Base-by-base conservation (phyloP, 1,140 invertebrate genomes). In the Chrysomallon squamiferum region DNA sequence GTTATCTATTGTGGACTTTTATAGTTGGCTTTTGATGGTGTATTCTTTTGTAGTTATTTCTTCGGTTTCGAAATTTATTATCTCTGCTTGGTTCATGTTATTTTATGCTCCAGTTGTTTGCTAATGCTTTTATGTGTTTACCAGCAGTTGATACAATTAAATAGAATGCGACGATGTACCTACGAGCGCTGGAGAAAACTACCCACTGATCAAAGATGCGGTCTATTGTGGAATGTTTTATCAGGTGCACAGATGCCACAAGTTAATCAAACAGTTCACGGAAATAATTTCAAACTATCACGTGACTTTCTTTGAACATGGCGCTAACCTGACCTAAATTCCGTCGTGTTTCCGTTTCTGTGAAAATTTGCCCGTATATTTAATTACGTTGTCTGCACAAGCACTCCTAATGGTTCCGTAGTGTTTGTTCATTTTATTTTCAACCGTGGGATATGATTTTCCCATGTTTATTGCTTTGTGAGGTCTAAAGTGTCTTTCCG, bases 401-500 rank as follows among this genome's bases (percentile, higher is more conserved):
- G 30, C n/a, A 18, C 29, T 52, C 45, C 59, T 60, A 67, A 58
- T 62, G 59, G 50, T 27, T 22, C 20, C 54, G 30, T 61, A 57
- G 59, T 68, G 66, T 68, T 62, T 62, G 60, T 59, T 68, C 66
- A 68, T 68, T 68, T 63, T 61, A 68, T 68, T 68, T 63, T 49
- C 52, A 27, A 47, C 18, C 60, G 35, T 43, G 35, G 52, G 66
- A 62, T 68, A 68, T 68, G 66, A 68, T 62, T 68, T 68, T 45
- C 35, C 45, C 60, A 11, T 33, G 41, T 59, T 63, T 68, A 68
- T 62, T 68, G 60, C 59, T 60, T 29, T 20, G 38, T 49, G 29
- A 29, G 62, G 52, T 30, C 45, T n/a, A n/a, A 25, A 59, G 58
- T 41, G 58, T 38, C 13, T 38, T 59, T 43, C 41, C 22, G n/a